Evolutionary conservation across 2,888 invertebrate species (phyloP).

Genomic region (Hofmannophila pseudospretella): DNA sequence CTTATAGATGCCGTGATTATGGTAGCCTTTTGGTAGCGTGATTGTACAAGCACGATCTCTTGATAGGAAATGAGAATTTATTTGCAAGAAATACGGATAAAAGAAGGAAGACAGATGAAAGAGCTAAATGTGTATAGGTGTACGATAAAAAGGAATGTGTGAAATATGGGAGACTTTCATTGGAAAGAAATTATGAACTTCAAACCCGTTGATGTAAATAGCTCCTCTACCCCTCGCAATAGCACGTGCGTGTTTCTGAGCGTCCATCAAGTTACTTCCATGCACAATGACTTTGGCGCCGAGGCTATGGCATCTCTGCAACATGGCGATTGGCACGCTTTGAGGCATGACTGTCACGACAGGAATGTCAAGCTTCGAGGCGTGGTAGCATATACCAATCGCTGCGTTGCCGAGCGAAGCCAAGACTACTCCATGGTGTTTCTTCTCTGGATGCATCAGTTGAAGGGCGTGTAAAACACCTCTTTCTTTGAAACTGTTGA

Average conservation of each 20-base stretch:
- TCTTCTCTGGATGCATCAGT: constrained; percentile 76
- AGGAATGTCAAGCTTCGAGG: constrained; percentile 75
- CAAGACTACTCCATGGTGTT: constrained; percentile 80
- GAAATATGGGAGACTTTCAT: too few species aligned
- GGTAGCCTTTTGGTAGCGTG: too few species aligned
- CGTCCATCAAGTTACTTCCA: constrained; percentile 78
- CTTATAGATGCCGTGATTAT: too few species aligned
- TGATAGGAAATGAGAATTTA: too few species aligned
- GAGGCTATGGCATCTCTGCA: constrained; percentile 78
- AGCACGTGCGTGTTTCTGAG: constrained; percentile 78
- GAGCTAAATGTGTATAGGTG: too few species aligned
- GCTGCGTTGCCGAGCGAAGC: constrained; percentile 86
- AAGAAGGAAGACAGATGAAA: too few species aligned
- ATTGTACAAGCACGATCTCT: too few species aligned
- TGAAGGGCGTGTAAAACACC: constrained; percentile 81
- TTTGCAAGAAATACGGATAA: too few species aligned
- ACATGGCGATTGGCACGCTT: constrained; percentile 81
- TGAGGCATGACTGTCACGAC: constrained; percentile 84
- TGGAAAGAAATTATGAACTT: background rate
- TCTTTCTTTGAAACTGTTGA: constrained; percentile 83
- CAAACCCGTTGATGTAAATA: constrained; percentile 82
- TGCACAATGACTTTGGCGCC: constrained; percentile 83
- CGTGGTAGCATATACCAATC: constrained; percentile 81
- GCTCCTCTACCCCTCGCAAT: constrained; percentile 78
- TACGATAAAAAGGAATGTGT: too few species aligned